Base-by-base conservation (phyloP, 2,113 vertebrate species). In the Tricholaema leucomelas region DNA sequence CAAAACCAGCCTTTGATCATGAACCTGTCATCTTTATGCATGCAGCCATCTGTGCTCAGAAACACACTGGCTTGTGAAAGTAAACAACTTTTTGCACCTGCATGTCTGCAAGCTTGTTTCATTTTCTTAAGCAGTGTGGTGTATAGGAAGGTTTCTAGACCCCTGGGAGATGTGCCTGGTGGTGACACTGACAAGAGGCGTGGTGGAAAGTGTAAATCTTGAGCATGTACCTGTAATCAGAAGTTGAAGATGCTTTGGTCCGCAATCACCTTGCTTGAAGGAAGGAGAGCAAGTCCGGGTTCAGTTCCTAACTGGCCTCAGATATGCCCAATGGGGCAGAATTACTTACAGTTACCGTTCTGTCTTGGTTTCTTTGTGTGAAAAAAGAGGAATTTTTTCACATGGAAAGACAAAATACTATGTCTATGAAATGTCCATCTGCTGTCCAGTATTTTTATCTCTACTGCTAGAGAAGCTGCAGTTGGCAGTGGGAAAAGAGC, bases 1-100 rank as follows among this genome's bases (percentile, higher is more conserved):
- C 92, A 87, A 79, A 94, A 91, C 40, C 16, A 95, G 66, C 61
- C 94, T 96, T 93, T 94, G 83, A 92, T 83, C 85, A 15, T 46
- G 73, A 93, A 13, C 63, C 78, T 92, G 86, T 85, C 78, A 38
- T 80, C 82, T 81, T 61, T 61, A 52, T 78, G 35, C 81, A 28
- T 15, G 18, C 87, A 91, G 59, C 85, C 87, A 56, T 94, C 90
- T 92, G 92, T 52, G 35, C 81, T 56, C 61, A 90, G 81, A 66
- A 76, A 30, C 4, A 1, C 5, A 2, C 1, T 58, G 76, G 79
- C 69, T 90, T 86, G 65, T 87, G 90, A 85, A 87, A 74, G 58
- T 56, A 87, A 94, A 87, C 75, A 74, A 61, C 87, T 83, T 60
- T 91, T 52, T 87, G 73, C 90, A 84, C 90, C 91, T 96, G 92